Conservation (phyloP, 2,113 vertebrate species). For the Halcyon malimbica region DNA sequence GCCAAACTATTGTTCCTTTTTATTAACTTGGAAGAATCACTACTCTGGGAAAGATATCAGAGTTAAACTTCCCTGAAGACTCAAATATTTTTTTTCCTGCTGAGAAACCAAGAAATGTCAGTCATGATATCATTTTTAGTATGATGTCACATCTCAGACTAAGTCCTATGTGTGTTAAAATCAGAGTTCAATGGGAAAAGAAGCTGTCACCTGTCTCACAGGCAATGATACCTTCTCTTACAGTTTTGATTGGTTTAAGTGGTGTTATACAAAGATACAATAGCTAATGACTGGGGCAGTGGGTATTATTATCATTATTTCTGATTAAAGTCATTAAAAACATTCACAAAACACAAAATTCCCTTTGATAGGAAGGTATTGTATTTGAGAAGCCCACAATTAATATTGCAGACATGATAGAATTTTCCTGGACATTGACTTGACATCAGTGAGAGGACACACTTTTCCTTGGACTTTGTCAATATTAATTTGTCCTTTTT, state of each 20-base stretch:
- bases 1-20: not conserved
- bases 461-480: not conserved
- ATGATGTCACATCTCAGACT: not conserved
- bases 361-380: not conserved
- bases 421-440: not conserved
- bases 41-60: not conserved
- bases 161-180: not conserved
- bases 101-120: not conserved
- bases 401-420: not conserved
- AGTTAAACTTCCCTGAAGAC: not conserved
- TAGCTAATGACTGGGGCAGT: not conserved
- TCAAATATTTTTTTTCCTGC: not conserved
- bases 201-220: not conserved
- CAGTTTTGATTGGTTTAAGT: not conserved
- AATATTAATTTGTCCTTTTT: not conserved
- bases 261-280: not conserved
- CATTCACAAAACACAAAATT: not conserved
- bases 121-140: not conserved
- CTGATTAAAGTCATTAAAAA: not conserved
- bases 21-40: not conserved
- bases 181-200: not conserved
- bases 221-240: not conserved
- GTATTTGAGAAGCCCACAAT: not conserved
- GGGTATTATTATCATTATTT: not conserved
- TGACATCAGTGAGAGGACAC: not conserved